Base-by-base conservation (phyloP, 2,888 invertebrate genomes). In the Disparrhopalites patrizii region DNA sequence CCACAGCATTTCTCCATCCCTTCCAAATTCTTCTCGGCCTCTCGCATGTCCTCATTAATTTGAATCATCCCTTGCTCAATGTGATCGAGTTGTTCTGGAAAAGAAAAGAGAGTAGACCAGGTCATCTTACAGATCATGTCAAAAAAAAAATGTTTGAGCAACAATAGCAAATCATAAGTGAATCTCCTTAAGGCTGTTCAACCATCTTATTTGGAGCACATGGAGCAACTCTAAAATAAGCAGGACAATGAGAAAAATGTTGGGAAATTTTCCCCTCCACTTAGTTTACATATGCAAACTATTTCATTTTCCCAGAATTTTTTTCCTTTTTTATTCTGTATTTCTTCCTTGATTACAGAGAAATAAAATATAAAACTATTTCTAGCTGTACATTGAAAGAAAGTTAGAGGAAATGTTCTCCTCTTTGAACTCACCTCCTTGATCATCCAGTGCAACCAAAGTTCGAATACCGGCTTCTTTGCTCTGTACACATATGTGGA, bases 401-500 rank as follows among this genome's bases (percentile, higher is more conserved):
- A n/a, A n/a, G n/a, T n/a, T n/a, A n/a, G n/a, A n/a, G n/a, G n/a
- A n/a, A n/a, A n/a, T n/a, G n/a, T n/a, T n/a, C n/a, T n/a, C n/a
- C n/a, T n/a, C n/a, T n/a, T 20, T 4, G 43, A 15, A 90, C 92
- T 93, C 91, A 96, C 96, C 96, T 94, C 97, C 97, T 90, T 97
- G 97, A 88, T 97, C 97, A 85, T 97, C 97, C 86, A 97, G 90
- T 85, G 96, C 96, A 86, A 97, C 97, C 88, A 97, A 90, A 85
- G 96, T 97, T 82, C 95, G 91, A 86, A 97, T 97, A 84, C 97
- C 97, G 83, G 95, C 96, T 88, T 97, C 97, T 91, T 97, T 97
- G 89, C 96, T 95, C 96, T 97, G 80, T 27, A 57, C 64, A 52
- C 15, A 28, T 23, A 23, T 3, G 18, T 10, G 54, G 23, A 54